phyloP scores from a whole-genome alignment of 2,113 vertebrate genomes.

The Crypturellus undulatus region DNA sequence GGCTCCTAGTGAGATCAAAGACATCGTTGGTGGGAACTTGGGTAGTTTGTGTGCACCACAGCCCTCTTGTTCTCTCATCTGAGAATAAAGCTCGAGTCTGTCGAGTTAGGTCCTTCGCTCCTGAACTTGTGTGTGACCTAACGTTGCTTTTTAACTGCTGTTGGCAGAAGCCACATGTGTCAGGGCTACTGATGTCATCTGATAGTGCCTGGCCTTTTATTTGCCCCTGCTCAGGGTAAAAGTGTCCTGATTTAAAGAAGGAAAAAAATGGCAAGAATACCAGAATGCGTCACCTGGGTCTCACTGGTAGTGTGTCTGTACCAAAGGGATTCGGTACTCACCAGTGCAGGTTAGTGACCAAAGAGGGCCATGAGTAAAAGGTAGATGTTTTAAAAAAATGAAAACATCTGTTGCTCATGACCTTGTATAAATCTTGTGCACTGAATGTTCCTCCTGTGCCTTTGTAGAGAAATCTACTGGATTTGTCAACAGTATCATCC shows the following conservation, averaged over 20 bases:
- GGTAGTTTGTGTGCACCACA: background rate
- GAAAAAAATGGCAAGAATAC: background rate
- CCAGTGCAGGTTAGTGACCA: background rate
- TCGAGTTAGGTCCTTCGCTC: background rate
- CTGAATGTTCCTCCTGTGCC: background rate
- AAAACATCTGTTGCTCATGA: background rate
- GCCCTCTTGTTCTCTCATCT: background rate
- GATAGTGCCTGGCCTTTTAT: background rate
- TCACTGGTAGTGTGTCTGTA: rapidly evolving
- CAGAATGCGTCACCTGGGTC: background rate
- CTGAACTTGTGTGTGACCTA: background rate
- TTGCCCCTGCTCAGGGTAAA: background rate
- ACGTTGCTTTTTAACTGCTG: background rate
- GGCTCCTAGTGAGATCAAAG: background rate
- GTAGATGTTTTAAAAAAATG: background rate
- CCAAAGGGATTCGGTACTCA: background rate
- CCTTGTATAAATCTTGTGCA: background rate
- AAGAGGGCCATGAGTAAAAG: background rate
- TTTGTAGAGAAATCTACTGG: background rate
- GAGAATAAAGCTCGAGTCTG: background rate
- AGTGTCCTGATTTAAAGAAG: background rate
- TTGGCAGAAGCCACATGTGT: background rate
- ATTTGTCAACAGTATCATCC: background rate
- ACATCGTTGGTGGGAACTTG: background rate
- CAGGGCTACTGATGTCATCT: background rate